These are phyloP conservation scores for Pentalonia nigronervosa DNA, from an alignment of 1,140 invertebrate genomes.

Conservation along the genomic window DNA sequence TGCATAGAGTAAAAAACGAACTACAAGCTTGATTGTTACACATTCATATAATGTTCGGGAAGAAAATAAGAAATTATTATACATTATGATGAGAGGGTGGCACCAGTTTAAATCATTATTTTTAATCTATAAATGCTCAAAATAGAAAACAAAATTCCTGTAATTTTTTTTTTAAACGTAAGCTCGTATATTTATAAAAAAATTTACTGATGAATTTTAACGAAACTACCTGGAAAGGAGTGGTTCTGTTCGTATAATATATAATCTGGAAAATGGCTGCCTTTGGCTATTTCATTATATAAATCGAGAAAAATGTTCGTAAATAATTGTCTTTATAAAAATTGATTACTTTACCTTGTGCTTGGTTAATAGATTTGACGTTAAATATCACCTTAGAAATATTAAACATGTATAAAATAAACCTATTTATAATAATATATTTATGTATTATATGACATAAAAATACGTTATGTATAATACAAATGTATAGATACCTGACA, in stretches of 20 bases:
- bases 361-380: slow-evolving; percentile 53
- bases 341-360: slow-evolving; percentile 57
- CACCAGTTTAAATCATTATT: slow-evolving; percentile 17
- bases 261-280: slow-evolving; percentile 44
- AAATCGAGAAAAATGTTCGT: slow-evolving; percentile 51
- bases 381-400: slow-evolving; percentile 54
- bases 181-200: slow-evolving; percentile 39
- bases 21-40: slow-evolving; percentile 44
- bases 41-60: not conserved
- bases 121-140: slow-evolving; percentile 45
- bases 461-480: slow-evolving; percentile 30
- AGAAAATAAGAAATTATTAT: slow-evolving; percentile 33
- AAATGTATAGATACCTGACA: slow-evolving; percentile 31
- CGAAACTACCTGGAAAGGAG: slow-evolving; percentile 25
- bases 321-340: slow-evolving; percentile 50
- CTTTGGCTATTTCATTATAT: slow-evolving; percentile 40
- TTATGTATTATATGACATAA: slow-evolving; percentile 10
- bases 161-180: slow-evolving; percentile 48
- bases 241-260: slow-evolving; percentile 30
- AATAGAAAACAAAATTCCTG: slow-evolving; percentile 50
- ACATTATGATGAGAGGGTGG: not conserved
- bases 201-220: not conserved
- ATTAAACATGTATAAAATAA: slow-evolving; percentile 58
- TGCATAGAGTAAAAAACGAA: slow-evolving; percentile 27
- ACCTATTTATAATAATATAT: slow-evolving; percentile 53